Conservation (phyloP, 2,888 invertebrate species). For the Tigriopus californicus region DNA sequence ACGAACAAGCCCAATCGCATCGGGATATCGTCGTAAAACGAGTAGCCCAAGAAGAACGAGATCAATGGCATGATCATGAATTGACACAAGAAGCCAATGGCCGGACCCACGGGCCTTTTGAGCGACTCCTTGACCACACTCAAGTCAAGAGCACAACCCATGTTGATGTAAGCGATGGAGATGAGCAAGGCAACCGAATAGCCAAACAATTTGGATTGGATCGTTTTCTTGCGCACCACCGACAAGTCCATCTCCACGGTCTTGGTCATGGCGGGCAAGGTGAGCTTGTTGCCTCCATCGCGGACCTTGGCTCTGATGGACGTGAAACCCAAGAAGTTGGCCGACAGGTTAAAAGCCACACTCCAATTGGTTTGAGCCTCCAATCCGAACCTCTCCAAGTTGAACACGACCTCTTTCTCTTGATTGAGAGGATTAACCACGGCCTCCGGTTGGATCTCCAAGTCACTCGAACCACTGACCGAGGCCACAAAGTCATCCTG, state of each 20-base stretch:
- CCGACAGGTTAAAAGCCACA: conserved; percentile 22
- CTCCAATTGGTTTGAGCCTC: conserved; percentile 6
- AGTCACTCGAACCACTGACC: background rate
- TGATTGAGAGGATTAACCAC: background rate
- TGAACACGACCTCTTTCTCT: background rate
- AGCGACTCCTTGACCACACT: conserved; percentile 43
- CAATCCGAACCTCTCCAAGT: conserved; percentile 3
- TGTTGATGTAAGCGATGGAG: conserved; percentile 66
- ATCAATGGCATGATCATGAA: conserved; percentile 71
- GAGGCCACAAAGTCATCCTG: conserved; percentile 9
- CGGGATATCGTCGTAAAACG: conserved; percentile 47
- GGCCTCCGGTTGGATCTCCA: too few species aligned
- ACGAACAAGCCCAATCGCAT: conserved; percentile 72
- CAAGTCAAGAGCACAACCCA: conserved; percentile 72
- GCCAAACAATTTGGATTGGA: conserved; percentile 39
- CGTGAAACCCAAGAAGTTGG: conserved; percentile 24
- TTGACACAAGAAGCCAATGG: conserved; percentile 56
- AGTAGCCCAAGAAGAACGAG: conserved; percentile 48
- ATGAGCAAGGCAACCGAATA: conserved; percentile 53
- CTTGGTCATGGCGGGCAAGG: background rate
- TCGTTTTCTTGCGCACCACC: conserved; percentile 28
- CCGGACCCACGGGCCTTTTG: conserved; percentile 51
- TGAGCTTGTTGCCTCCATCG: conserved; percentile 2
- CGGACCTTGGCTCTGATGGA: conserved; percentile 19
- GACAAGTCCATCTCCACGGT: conserved; percentile 27